Evolutionary conservation across 2,888 invertebrate species (phyloP).

Genomic region (Drosophila suboccidentalis): DNA sequence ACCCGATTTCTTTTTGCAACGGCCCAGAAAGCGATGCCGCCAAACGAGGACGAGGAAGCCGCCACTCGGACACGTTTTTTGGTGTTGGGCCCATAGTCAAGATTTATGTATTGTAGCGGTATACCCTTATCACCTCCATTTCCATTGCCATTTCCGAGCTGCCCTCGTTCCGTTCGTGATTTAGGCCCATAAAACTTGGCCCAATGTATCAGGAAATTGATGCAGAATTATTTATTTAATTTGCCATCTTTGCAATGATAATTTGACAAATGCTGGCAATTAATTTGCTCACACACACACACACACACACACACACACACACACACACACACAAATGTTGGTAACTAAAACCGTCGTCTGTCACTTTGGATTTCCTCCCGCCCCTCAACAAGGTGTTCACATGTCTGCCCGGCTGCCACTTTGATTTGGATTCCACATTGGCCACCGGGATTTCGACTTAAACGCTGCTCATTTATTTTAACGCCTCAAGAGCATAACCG

Average conservation of each 20-base stretch:
- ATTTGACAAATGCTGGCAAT: conserved; percentile 53
- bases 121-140: conserved; percentile 28
- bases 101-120: conserved; percentile 32
- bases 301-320: conserved; percentile 15
- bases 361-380: conserved; percentile 20
- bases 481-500: conserved; percentile 27
- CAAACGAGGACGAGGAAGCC: conserved; percentile 11
- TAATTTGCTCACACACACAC: conserved; percentile 25
- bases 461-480: conserved; percentile 52
- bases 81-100: conserved; percentile 26
- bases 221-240: conserved; percentile 46
- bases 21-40: conserved; percentile 21
- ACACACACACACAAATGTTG: conserved; percentile 19
- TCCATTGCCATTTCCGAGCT: background rate
- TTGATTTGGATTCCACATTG: conserved; percentile 29
- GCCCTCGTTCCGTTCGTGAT: background rate
- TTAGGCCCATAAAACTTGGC: conserved; percentile 14
- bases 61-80: conserved; percentile 44
- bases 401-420: conserved; percentile 19
- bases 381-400: conserved; percentile 14
- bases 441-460: conserved; percentile 46
- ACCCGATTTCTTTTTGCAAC: conserved; percentile 50
- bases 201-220: conserved; percentile 28
- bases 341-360: conserved; percentile 26
- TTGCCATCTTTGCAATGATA: conserved; percentile 47